phyloP scores from a whole-genome alignment of 2,113 vertebrate species.

The Probosciger aterrimus region DNA sequence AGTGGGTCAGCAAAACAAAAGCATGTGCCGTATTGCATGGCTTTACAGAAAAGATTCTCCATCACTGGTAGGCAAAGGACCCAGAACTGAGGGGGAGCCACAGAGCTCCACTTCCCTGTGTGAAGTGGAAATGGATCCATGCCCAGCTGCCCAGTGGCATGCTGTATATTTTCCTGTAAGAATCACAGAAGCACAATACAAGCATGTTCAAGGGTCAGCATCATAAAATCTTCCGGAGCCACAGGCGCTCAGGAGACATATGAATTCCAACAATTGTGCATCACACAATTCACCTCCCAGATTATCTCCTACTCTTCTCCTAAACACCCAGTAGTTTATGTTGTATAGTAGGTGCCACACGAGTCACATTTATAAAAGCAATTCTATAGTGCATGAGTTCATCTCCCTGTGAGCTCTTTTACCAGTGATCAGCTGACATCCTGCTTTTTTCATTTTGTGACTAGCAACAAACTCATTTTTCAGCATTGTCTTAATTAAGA shows the following conservation, averaged over 20 bases:
- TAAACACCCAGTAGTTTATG: background rate
- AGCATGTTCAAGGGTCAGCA: background rate
- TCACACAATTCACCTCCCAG: background rate
- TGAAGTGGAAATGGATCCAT: background rate
- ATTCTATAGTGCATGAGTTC: background rate
- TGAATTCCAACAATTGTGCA: background rate
- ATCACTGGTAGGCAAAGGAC: background rate
- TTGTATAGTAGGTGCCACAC: background rate
- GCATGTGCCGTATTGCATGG: background rate
- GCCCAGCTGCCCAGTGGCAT: background rate
- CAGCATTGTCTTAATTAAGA: background rate
- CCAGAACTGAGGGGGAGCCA: background rate
- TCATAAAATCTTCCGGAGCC: background rate
- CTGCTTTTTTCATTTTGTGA: background rate
- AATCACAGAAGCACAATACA: rapidly evolving
- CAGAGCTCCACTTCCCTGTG: background rate
- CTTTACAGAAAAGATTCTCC: background rate
- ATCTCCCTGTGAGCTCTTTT: background rate
- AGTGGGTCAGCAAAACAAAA: background rate
- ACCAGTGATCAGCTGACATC: background rate
- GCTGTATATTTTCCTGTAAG: background rate
- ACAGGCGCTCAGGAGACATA: background rate
- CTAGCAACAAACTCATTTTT: background rate
- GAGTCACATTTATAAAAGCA: background rate
- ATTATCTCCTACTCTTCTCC: background rate